phyloP scores from a whole-genome alignment of 2,888 invertebrate species.

The Mimachlamys varia region DNA sequence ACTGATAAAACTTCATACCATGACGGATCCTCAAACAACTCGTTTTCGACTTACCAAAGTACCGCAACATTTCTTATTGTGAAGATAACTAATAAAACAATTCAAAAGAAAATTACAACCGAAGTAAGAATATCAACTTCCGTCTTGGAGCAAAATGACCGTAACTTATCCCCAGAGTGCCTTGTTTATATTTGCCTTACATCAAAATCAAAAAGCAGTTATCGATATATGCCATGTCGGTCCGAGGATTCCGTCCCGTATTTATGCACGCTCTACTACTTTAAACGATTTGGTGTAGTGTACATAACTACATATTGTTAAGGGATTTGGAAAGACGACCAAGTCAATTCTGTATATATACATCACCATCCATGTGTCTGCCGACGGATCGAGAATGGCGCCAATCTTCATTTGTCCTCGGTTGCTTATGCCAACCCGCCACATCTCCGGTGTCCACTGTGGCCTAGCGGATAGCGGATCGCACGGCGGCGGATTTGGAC shows the following conservation, averaged over 20 bases:
- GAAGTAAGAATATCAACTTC: too few relatives aligned
- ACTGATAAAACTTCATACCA: too few relatives aligned
- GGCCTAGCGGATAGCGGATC: slow-evolving; percentile 29
- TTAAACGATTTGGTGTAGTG: background rate
- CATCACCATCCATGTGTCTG: slow-evolving; percentile 26
- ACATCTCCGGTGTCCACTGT: background rate
- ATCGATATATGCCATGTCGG: background rate
- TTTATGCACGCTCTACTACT: background rate
- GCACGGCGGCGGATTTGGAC: slow-evolving; percentile 28
- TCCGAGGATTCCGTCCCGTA: background rate
- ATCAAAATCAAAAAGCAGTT: slow-evolving; percentile 3
- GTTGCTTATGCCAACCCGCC: background rate
- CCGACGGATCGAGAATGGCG: slow-evolving; percentile 28
- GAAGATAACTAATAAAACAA: too few relatives aligned
- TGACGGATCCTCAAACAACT: too few relatives aligned
- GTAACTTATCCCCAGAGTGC: background rate
- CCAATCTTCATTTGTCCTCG: slow-evolving; percentile 27
- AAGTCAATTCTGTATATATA: slow-evolving; percentile 17
- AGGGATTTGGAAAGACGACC: slow-evolving; percentile 26
- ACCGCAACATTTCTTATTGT: too few relatives aligned
- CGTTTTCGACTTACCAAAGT: too few relatives aligned
- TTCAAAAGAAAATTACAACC: too few relatives aligned
- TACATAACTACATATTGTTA: slow-evolving; percentile 34
- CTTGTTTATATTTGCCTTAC: slow-evolving; percentile 23
- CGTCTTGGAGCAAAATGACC: background rate